These are phyloP conservation scores for Amia ocellicauda DNA, from an alignment of 2,113 vertebrate genomes.

Conservation along the genomic window DNA sequence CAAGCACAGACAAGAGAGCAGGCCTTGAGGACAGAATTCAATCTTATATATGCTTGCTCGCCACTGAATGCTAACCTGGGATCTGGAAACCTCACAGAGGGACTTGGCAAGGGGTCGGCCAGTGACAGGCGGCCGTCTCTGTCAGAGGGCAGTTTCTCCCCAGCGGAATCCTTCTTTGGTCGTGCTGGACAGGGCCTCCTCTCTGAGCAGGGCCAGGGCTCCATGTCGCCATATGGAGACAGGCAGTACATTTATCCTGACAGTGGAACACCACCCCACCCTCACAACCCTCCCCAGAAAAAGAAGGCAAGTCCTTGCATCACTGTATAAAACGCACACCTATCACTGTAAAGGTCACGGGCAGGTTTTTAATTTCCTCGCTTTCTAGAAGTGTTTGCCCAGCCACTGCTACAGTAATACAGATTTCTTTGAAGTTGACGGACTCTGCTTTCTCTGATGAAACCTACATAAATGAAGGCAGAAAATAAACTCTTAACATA, in stretches of 20 bases:
- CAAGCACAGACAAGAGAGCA: slow-evolving; percentile 78
- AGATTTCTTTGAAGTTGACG: neutral
- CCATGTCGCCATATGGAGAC: slow-evolving; percentile 80
- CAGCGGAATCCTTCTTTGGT: slow-evolving; percentile 83
- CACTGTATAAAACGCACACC: no score
- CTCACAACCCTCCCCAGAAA: slow-evolving; percentile 90
- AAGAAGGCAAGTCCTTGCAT: slow-evolving; percentile 92
- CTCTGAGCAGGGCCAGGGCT: slow-evolving; percentile 72
- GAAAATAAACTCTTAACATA: no score
- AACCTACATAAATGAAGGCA: no score
- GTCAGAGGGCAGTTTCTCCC: slow-evolving; percentile 81
- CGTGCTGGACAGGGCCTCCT: slow-evolving; percentile 74
- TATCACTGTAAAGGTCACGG: neutral
- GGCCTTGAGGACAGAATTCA: slow-evolving; percentile 97
- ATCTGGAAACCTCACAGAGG: slow-evolving; percentile 57
- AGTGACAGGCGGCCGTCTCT: slow-evolving; percentile 76
- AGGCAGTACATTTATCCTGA: slow-evolving; percentile 73
- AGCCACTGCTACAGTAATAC: neutral
- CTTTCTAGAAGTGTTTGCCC: neutral
- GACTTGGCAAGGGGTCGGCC: slow-evolving; percentile 63
- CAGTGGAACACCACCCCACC: slow-evolving; percentile 71
- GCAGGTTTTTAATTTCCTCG: neutral
- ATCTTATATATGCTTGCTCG: slow-evolving; percentile 98
- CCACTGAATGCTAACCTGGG: slow-evolving; percentile 88
- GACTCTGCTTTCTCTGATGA: neutral